Evolutionary conservation across 2,888 invertebrate genomes (phyloP).

Genomic region (Xestia rhomboidea): DNA sequence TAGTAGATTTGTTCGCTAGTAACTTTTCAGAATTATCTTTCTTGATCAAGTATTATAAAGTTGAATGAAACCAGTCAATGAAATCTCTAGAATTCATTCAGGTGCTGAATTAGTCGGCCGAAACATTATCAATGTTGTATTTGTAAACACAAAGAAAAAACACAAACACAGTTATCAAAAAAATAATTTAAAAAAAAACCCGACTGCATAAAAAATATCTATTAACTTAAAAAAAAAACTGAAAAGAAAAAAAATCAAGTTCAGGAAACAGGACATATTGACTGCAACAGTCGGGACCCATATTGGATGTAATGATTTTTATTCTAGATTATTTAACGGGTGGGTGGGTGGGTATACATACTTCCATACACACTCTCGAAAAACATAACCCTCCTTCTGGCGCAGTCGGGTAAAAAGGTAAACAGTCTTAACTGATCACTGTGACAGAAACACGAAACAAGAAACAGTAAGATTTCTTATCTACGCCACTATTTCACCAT

Average conservation of each 20-base stretch:
- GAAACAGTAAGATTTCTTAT: constrained; percentile 43
- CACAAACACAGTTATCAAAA: constrained; percentile 14
- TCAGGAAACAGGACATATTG: too few species aligned
- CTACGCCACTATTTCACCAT: constrained; percentile 33
- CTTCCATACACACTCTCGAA: too few species aligned
- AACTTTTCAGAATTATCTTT: neutral
- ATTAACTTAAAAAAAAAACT: too few species aligned
- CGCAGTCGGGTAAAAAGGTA: too few species aligned
- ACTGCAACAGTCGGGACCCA: too few species aligned
- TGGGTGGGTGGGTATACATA: too few species aligned
- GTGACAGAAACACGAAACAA: constrained; percentile 28
- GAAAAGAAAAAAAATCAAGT: too few species aligned
- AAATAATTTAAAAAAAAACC: too few species aligned
- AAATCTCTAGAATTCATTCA: neutral
- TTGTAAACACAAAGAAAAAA: constrained; percentile 1
- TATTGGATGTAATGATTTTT: too few species aligned
- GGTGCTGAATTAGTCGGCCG: neutral
- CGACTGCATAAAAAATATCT: too few species aligned
- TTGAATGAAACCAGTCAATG: neutral
- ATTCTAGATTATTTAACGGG: too few species aligned
- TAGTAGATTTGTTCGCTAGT: neutral
- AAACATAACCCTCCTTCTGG: too few species aligned
- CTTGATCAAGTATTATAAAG: neutral
- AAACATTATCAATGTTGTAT: neutral
- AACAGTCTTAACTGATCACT: constrained; percentile 20